Percentiles rank a stretch among this genome's conserved stretches.
phyloP scores from a whole-genome alignment of 2,888 invertebrate species.

The Acanthosoma haemorrhoidale region DNA sequence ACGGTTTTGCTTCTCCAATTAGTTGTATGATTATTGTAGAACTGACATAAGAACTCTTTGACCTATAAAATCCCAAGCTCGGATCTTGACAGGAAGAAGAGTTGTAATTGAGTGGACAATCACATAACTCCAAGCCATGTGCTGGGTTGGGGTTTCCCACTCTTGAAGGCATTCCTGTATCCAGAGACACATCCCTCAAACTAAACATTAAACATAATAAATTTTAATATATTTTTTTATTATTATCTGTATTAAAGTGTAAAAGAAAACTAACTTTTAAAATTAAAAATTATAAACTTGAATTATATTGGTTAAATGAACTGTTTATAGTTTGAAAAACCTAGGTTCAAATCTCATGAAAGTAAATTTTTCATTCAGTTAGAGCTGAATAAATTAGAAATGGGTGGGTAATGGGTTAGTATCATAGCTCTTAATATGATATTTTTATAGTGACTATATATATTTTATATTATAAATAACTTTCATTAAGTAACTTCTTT shows the following conservation, averaged over 20 bases:
- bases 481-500: not conserved
- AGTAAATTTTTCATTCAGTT: too few relatives aligned
- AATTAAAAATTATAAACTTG: too few relatives aligned
- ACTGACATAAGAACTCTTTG: conserved; percentile 55
- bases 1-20: conserved; percentile 72
- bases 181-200: conserved; percentile 71
- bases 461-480: not conserved
- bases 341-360: too few relatives aligned
- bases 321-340: too few relatives aligned
- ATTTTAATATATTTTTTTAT: too few relatives aligned
- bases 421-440: too few relatives aligned
- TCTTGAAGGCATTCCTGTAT: conserved; percentile 65
- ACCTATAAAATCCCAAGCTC: conserved; percentile 72
- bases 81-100: conserved; percentile 89
- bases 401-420: too few relatives aligned
- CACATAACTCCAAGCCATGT: conserved; percentile 77
- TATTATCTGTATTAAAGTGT: too few relatives aligned
- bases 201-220: conserved; percentile 50
- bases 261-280: too few relatives aligned
- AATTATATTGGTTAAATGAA: too few relatives aligned
- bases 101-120: conserved; percentile 73
- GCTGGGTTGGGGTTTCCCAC: conserved; percentile 63
- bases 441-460: too few relatives aligned
- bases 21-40: conserved; percentile 71
- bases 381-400: too few relatives aligned